These are phyloP conservation scores for Hydroisotoma schaefferi DNA, from an alignment of 2,888 invertebrate species.

Conservation along the genomic window DNA sequence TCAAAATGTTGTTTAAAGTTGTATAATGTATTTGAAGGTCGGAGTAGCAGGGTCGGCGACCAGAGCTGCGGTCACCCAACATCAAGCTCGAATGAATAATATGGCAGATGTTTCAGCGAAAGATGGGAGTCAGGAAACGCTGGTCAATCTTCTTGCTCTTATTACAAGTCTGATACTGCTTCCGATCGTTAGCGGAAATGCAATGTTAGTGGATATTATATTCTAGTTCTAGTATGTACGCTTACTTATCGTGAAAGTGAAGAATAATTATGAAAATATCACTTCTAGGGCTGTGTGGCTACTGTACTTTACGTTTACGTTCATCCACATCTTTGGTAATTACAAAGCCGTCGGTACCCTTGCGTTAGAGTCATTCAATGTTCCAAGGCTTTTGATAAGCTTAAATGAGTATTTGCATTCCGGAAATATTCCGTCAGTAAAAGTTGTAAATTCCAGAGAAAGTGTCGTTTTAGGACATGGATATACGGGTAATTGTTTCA, in stretches of 20 bases:
- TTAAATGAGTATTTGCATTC: slow-evolving; percentile 65
- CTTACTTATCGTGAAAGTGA: too few relatives aligned
- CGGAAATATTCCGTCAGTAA: slow-evolving; percentile 62
- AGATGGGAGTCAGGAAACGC: slow-evolving; percentile 94
- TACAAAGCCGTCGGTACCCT: slow-evolving; percentile 80
- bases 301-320: slow-evolving; percentile 70
- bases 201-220: slow-evolving; percentile 51
- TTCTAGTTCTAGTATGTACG: too few relatives aligned
- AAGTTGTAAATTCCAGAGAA: slow-evolving; percentile 67
- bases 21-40: slow-evolving; percentile 8
- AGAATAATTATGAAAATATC: too few relatives aligned
- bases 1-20: neutral
- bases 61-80: slow-evolving; percentile 85
- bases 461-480: slow-evolving; percentile 63
- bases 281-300: slow-evolving; percentile 65
- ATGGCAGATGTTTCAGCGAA: slow-evolving; percentile 81
- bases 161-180: slow-evolving; percentile 72
- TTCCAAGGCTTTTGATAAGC: slow-evolving; percentile 68
- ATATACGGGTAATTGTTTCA: neutral
- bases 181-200: slow-evolving; percentile 60
- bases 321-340: slow-evolving; percentile 80
- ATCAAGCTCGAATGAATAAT: slow-evolving; percentile 60
- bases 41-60: slow-evolving; percentile 55
- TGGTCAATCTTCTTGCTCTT: slow-evolving; percentile 85
- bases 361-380: slow-evolving; percentile 75